phyloP scores from a whole-genome alignment of 1,140 invertebrate species.

The Glomeris maerens region DNA sequence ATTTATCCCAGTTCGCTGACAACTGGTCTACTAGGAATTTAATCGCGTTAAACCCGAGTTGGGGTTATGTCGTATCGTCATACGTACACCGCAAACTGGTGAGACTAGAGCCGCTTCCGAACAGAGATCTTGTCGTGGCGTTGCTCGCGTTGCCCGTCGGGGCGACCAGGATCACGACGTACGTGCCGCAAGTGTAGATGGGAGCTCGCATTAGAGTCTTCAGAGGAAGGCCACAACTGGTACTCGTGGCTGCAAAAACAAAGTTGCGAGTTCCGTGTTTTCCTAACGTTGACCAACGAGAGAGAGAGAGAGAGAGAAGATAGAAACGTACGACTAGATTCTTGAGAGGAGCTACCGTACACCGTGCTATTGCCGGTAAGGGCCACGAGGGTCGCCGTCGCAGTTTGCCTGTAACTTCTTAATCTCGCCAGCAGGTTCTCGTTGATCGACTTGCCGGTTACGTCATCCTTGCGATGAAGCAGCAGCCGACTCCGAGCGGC shows the following conservation, averaged over 20 bases:
- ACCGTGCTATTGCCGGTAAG: conserved; percentile 19
- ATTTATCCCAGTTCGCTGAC: too few species aligned
- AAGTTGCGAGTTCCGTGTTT: too few species aligned
- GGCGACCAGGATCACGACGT: conserved; percentile 24
- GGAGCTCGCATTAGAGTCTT: conserved; percentile 27
- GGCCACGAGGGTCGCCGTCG: conserved; percentile 25
- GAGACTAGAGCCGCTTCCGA: conserved; percentile 25
- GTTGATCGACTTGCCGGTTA: conserved; percentile 22
- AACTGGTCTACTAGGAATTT: too few species aligned
- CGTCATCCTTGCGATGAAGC: conserved; percentile 27
- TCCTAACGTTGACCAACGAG: too few species aligned
- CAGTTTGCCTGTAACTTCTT: conserved; percentile 24
- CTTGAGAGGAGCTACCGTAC: too few species aligned
- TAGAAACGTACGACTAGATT: too few species aligned
- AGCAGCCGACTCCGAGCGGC: conserved; percentile 14
- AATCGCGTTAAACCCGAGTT: too few species aligned
- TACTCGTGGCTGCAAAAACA: conserved; percentile 19
- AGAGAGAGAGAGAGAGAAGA: too few species aligned
- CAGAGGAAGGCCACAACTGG: conserved; percentile 25
- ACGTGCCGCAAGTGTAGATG: conserved; percentile 27
- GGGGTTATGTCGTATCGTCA: too few species aligned
- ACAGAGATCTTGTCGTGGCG: conserved; percentile 24
- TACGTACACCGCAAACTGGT: conserved; percentile 25
- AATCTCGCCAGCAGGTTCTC: conserved; percentile 26
- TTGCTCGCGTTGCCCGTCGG: conserved; percentile 19